Percentiles rank a stretch among this genome's conserved stretches.
Evolutionary conservation across 1,140 invertebrate species (phyloP).

Genomic region (Eupeodes corollae): DNA sequence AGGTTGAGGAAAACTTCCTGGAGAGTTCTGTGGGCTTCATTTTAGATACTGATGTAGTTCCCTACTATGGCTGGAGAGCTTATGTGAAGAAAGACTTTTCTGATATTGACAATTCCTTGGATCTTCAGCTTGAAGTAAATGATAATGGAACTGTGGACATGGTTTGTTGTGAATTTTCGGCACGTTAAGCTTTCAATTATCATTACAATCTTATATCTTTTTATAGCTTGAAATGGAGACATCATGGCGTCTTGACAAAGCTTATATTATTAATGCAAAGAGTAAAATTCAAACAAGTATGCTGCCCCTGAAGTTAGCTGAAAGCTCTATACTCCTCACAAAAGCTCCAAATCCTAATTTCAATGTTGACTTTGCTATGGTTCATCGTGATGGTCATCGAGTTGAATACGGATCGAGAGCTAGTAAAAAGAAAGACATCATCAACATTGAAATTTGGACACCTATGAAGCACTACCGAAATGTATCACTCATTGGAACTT

Average conservation of each 20-base stretch:
- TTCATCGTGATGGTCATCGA: slow-evolving; percentile 15
- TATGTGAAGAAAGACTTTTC: slow-evolving; percentile 55
- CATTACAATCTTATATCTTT: not conserved
- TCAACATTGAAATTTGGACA: slow-evolving; percentile 31
- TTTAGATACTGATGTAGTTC: slow-evolving; percentile 47
- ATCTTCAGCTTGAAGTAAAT: slow-evolving; percentile 42
- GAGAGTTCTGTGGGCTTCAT: slow-evolving; percentile 45
- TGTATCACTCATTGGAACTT: slow-evolving; percentile 28
- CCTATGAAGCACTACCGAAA: slow-evolving; percentile 27
- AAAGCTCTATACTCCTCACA: slow-evolving; percentile 18
- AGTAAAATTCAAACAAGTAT: slow-evolving; percentile 24
- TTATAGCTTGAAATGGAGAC: slow-evolving; percentile 17
- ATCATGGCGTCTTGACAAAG: slow-evolving; percentile 22
- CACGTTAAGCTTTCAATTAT: not conserved
- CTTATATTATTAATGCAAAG: slow-evolving; percentile 16
- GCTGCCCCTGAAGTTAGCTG: slow-evolving; percentile 21
- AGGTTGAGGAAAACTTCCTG: slow-evolving; percentile 49
- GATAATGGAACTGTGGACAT: slow-evolving; percentile 24
- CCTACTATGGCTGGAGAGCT: slow-evolving; percentile 49
- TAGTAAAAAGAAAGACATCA: slow-evolving; percentile 20
- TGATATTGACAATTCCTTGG: slow-evolving; percentile 45
- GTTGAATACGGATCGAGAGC: slow-evolving; percentile 22
- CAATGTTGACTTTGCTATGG: slow-evolving; percentile 23
- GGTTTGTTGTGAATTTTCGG: slow-evolving; percentile 7
- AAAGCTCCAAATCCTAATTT: slow-evolving; percentile 15